Base-by-base conservation (phyloP, 2,797 vertebrate genomes). In the Triplophysa bombifrons region DNA sequence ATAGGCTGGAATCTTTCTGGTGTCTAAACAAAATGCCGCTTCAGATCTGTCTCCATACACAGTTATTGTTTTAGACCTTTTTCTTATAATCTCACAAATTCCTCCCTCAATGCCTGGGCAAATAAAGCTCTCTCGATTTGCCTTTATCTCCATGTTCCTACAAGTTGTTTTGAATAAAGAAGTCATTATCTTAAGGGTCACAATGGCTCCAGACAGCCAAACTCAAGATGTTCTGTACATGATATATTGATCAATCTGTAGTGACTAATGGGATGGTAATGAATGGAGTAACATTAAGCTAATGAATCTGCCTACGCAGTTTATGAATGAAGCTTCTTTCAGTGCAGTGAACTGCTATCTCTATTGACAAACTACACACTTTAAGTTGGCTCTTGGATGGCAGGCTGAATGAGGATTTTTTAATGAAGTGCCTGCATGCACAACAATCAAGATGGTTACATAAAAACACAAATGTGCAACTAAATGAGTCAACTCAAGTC, bases 141-240 rank as follows among this genome's bases (percentile, higher is more conserved):
- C 93, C 95, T 96, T 97, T 96, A 96, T 96, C 96, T 95, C 88
- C 95, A 93, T 97, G 96, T 96, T 96, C 93, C 93, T 96, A 97
- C 96, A 97, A 96, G 95, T 93, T 88, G 87, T 90, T 92, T 91
- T 96, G 96, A 97, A 97, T 96, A 95, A 96, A 94, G 92, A 93
- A 94, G 93, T 94, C 94, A 95, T 96, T 96, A 96, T 97, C 96
- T 96, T 93, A 84, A 87, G 91, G 86, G 90, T 94, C 93, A 96
- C 95, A 96, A 95, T 95, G 93, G 94, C 92, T 91, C 92, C 96
- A 96, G 95, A 96, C 94, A 91, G 93, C 93, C 94, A 93, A 94
- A 93, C 96, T 95, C 94, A 95, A 95, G 94, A 96, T 92, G 94
- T 94, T 95, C 94, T 94, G 94, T 96, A 94, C 94, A 95, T 96